Conservation (phyloP, 2,797 vertebrate species). For the Lindbergichthys nudifrons region DNA sequence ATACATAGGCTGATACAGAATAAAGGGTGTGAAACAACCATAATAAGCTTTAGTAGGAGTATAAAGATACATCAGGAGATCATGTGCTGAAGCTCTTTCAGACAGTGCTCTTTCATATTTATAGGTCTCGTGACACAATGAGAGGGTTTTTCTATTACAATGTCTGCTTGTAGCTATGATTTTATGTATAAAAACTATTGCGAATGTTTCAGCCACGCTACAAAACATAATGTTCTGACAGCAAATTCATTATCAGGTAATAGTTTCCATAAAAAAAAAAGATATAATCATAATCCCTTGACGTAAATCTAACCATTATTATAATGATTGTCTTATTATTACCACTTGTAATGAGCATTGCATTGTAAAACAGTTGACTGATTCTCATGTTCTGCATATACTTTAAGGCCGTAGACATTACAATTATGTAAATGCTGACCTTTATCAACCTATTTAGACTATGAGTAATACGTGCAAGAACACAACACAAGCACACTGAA, state of each 20-base stretch:
- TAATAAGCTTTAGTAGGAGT: slow-evolving; percentile 21
- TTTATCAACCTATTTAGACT: slow-evolving; percentile 20
- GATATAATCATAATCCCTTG: not conserved
- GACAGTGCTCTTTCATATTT: slow-evolving; percentile 15
- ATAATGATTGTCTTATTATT: not conserved
- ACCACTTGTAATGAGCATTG: not conserved
- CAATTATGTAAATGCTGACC: slow-evolving; percentile 18
- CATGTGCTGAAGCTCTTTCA: slow-evolving; percentile 18
- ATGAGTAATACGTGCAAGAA: slow-evolving; percentile 5
- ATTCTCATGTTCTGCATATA: not conserved
- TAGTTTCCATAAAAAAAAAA: not conserved
- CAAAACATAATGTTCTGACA: not conserved
- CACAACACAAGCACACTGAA: not conserved
- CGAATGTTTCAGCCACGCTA: not conserved
- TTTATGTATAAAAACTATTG: not conserved
- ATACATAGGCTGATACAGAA: slow-evolving; percentile 9
- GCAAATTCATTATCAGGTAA: not conserved
- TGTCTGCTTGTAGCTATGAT: not conserved
- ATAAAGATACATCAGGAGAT: slow-evolving; percentile 22
- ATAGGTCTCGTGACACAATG: slow-evolving; percentile 10
- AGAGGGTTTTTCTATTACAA: not conserved
- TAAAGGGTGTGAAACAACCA: slow-evolving; percentile 14
- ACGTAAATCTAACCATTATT: not conserved
- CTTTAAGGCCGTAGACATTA: not conserved
- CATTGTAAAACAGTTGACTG: not conserved